Base-by-base conservation (phyloP, 2,113 vertebrate genomes). In the Morphnarchus princeps region DNA sequence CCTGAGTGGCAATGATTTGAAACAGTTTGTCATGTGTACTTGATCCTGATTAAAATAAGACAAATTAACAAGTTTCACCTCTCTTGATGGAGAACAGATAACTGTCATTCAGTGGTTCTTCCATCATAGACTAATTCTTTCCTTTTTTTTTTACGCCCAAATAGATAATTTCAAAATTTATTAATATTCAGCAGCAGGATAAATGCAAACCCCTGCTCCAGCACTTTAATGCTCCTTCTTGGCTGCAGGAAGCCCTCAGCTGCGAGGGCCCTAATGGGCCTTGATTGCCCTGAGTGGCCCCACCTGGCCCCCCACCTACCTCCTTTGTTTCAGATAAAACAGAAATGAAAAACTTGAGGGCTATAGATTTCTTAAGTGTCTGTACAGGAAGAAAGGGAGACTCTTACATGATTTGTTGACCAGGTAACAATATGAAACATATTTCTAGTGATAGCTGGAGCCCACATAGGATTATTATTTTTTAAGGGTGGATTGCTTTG, bases 1-100 rank as follows among this genome's bases (percentile, higher is more conserved):
- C 98, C 98, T 96, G 97, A 97, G 97, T 78, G 89, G 98, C 71
- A 67, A 52, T 98, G 97, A 98, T 98, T 98, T 97, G 95, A 95
- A 95, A 96, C 96, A 95, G 97, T 97, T 98, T 97, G 91, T 97
- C 95, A 95, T 91, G 91, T 65, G 72, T 80, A 96, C 98, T 98
- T 97, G 97, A 98, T 96, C 89, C 92, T 98, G 97, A 98, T 98
- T 97, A 98, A 98, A 98, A 97, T 70, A 97, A 95, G 94, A 96
- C 72, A 97, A 96, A 98, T 95, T 97, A 98, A 74, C 84, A 90
- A 87, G 79, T 87, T 97, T 94, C 82, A 89, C 62, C 71, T 95
- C 94, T 96, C 95, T 91, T 95, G 90, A 96, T 87, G 91, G 95
- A 96, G 66, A 97, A 84, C 92, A 90, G 91, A 76, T 81, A 92